phyloP scores from a whole-genome alignment of 2,888 invertebrate species.

The Epiblema foenella region DNA sequence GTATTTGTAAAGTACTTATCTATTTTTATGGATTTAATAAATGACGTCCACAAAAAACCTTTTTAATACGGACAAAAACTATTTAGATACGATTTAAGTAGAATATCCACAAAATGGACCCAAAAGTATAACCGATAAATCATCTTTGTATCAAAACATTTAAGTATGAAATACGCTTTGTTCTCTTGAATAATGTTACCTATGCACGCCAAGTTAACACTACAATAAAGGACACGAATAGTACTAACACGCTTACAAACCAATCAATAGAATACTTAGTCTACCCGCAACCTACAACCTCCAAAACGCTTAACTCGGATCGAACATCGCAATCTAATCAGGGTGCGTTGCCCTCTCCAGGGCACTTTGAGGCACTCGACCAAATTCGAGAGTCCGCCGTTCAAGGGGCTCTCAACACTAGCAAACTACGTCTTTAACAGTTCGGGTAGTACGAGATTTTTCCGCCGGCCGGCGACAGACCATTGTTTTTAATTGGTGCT shows the following conservation, averaged over 20 bases:
- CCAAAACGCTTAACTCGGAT: slow-evolving; percentile 68
- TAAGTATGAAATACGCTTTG: neutral
- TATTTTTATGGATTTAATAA: neutral
- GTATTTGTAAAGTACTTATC: neutral
- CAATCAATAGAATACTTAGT: slow-evolving; percentile 39
- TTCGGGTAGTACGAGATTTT: slow-evolving; percentile 55
- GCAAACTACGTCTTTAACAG: slow-evolving; percentile 56
- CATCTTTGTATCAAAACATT: neutral
- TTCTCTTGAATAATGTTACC: slow-evolving; percentile 14
- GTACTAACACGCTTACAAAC: slow-evolving; percentile 35
- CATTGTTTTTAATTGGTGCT: slow-evolving; percentile 75
- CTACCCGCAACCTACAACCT: slow-evolving; percentile 51
- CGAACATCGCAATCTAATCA: slow-evolving; percentile 73
- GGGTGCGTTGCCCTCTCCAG: slow-evolving; percentile 52
- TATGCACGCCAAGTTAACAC: slow-evolving; percentile 31
- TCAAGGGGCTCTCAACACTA: slow-evolving; percentile 57
- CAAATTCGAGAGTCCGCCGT: slow-evolving; percentile 63
- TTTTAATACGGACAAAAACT: neutral
- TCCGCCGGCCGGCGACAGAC: slow-evolving; percentile 49
- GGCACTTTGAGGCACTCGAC: slow-evolving; percentile 57
- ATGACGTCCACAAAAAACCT: neutral
- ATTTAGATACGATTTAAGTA: too few relatives aligned
- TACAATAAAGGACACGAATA: slow-evolving; percentile 24
- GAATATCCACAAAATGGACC: neutral
- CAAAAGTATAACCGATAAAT: neutral